phyloP scores from a whole-genome alignment of 2,113 vertebrate genomes.

The Zapornia atra region DNA sequence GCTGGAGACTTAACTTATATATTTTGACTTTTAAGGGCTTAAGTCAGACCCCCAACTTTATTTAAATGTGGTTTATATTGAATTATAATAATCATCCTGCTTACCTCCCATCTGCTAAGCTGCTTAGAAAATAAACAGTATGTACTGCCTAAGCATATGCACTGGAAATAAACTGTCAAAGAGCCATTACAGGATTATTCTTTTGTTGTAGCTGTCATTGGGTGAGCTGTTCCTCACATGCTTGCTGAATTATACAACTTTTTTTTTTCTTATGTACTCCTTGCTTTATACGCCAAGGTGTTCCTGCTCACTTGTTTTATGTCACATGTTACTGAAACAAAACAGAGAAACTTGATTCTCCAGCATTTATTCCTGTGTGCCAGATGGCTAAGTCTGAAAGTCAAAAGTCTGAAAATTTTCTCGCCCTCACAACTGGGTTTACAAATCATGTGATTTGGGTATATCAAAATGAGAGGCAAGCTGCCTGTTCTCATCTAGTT shows the following conservation, averaged over 20 bases:
- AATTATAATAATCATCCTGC: constrained; percentile 55
- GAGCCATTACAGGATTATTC: constrained; percentile 25
- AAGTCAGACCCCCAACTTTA: constrained; percentile 51
- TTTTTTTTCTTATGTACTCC: neutral
- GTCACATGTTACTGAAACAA: neutral
- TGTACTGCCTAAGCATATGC: constrained; percentile 1
- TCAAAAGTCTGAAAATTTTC: neutral
- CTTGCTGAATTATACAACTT: constrained; percentile 22
- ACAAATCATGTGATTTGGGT: neutral
- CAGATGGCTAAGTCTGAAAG: constrained; percentile 32
- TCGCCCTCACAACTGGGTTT: neutral
- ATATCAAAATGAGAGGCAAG: neutral
- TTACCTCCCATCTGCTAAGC: constrained; percentile 57
- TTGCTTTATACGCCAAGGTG: neutral
- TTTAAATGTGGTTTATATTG: constrained; percentile 59
- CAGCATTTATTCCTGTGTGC: neutral
- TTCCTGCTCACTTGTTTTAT: neutral
- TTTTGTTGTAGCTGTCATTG: constrained; percentile 48
- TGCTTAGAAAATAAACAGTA: constrained; percentile 60
- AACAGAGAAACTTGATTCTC: neutral
- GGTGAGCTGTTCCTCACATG: neutral
- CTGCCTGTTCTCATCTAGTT: neutral
- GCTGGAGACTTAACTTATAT: neutral
- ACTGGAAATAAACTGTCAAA: constrained; percentile 50
- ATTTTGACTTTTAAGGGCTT: constrained; percentile 40